Conservation (phyloP, 2,888 invertebrate genomes). For the Pecten maximus region DNA sequence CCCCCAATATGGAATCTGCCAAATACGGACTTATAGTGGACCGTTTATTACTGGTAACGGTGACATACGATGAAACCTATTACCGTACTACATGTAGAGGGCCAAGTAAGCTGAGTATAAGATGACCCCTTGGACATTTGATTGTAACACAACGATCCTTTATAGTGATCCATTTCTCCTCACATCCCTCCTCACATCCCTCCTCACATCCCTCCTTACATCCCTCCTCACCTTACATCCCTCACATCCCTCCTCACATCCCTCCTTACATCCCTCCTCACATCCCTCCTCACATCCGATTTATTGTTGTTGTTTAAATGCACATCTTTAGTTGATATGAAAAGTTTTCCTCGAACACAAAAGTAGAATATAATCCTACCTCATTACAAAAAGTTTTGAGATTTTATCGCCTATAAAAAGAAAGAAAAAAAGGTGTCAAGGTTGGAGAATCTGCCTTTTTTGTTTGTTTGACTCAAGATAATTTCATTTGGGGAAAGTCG, state of each 20-base stretch:
- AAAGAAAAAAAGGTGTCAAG: too few species aligned
- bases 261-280: too few species aligned
- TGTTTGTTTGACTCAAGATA: too few species aligned
- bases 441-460: too few species aligned
- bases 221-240: too few species aligned
- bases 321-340: neutral
- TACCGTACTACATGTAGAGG: neutral
- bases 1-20: neutral
- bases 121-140: neutral
- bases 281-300: neutral
- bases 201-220: too few species aligned
- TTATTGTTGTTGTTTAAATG: neutral
- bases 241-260: too few species aligned
- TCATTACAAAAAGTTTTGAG: too few species aligned
- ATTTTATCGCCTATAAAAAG: too few species aligned
- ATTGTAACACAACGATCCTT: neutral
- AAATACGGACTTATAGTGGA: neutral
- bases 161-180: neutral
- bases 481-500: too few species aligned
- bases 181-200: too few species aligned
- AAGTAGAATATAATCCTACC: too few species aligned
- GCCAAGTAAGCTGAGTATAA: neutral
- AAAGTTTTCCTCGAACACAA: neutral
- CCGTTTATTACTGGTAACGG: constrained; percentile 7
- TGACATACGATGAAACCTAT: neutral